Base-by-base conservation (phyloP, 1,140 invertebrate genomes). In the Linepithema humile region DNA sequence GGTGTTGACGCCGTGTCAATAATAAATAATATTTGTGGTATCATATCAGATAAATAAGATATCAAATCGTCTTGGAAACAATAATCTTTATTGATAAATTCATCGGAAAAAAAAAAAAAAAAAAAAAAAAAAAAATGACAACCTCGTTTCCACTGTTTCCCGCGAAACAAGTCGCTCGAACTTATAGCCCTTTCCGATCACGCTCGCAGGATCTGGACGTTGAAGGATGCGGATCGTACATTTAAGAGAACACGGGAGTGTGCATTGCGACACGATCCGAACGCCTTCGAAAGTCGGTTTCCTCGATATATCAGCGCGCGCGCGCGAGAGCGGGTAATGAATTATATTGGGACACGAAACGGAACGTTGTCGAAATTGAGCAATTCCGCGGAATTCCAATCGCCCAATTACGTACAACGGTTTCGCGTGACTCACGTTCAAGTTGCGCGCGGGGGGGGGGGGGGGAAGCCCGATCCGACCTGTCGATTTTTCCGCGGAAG, bases 381-480 rank as follows among this genome's bases (percentile, higher is more conserved):
- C 82, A 88, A 88, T 75, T 60, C 23, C 64, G 4, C 62, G 62
- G 57, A 87, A 88, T 87, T 88, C 57, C 82, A 62, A 32, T 48
- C 67, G 82, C 38, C 10, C 48, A 65, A 75, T 87, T 80, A 87
- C 48, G 59, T 84, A 60, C 60, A 64, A 55, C 32, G 35, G 20
- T 40, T 78, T 84, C 23, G 83, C 75, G 82, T 88, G 87, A 87
- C 82, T 88, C 87, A 87, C 57, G n/a, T 88, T 53, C 55, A 43
- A 6, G 15, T n/a, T n/a, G n/a, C n/a, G n/a, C n/a, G n/a, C n/a
- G n/a, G n/a, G n/a, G n/a, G n/a, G n/a, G n/a, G n/a, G n/a, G n/a
- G n/a, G n/a, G n/a, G n/a, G n/a, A n/a, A n/a, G 62, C 32, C 23
- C 29, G 43, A 53, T 50, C 38, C 82, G 85, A 88, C 45, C 62